These are phyloP conservation scores for Thalassaphorura encarpata DNA, from an alignment of 1,140 invertebrate species.

Conservation along the genomic window DNA sequence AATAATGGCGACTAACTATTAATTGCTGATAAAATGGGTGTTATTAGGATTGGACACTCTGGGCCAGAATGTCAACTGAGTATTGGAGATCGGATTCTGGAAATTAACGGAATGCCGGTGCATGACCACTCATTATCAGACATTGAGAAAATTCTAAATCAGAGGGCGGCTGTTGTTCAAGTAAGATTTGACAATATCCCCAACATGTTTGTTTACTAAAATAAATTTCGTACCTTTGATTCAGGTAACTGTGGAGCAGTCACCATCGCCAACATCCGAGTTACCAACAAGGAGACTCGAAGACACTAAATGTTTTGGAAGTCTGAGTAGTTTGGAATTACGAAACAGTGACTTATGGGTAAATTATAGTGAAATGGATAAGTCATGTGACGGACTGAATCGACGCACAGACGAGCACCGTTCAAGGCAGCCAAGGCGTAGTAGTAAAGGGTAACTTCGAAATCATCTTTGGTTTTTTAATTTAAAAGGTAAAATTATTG, in stretches of 20 bases:
- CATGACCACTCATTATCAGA: slow-evolving; percentile 64
- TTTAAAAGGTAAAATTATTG: neutral
- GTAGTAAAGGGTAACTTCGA: neutral
- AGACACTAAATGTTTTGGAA: slow-evolving; percentile 28
- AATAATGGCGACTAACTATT: no score
- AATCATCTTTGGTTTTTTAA: no score
- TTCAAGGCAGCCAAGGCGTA: slow-evolving; percentile 23
- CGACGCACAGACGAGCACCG: slow-evolving; percentile 22
- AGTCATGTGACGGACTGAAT: slow-evolving; percentile 24
- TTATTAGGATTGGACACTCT: slow-evolving; percentile 55
- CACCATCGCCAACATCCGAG: slow-evolving; percentile 16
- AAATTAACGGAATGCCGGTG: slow-evolving; percentile 81
- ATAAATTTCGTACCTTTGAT: neutral
- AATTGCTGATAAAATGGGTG: no score
- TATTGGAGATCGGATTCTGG: slow-evolving; percentile 79
- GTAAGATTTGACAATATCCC: slow-evolving; percentile 40
- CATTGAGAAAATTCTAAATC: slow-evolving; percentile 62
- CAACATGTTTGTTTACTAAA: neutral
- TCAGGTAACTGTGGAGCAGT: slow-evolving; percentile 29
- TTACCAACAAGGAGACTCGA: slow-evolving; percentile 24
- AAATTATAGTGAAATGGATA: slow-evolving; percentile 24
- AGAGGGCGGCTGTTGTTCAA: slow-evolving; percentile 62
- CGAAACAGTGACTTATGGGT: slow-evolving; percentile 20
- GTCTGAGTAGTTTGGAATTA: slow-evolving; percentile 29
- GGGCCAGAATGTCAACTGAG: slow-evolving; percentile 68